Percentiles rank a stretch among this genome's conserved stretches.
Evolutionary conservation across 2,797 vertebrate species (phyloP).

Genomic region (Coregonus ussuriensis): DNA sequence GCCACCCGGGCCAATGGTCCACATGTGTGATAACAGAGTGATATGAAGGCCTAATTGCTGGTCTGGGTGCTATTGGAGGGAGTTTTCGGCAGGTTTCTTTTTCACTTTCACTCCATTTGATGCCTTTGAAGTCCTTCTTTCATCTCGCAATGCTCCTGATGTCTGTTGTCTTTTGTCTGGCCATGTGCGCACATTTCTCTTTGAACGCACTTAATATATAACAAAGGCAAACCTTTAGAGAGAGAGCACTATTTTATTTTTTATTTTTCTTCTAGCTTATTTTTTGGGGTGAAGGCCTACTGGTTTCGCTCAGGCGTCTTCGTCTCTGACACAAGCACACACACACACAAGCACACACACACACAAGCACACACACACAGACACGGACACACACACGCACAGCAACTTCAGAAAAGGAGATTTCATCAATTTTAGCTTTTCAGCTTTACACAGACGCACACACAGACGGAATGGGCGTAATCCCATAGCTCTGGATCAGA

Average conservation of each 20-base stretch:
- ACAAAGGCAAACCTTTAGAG: constrained; percentile 73
- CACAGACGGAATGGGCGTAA: too few relatives aligned
- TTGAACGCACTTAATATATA: constrained; percentile 73
- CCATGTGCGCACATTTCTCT: constrained; percentile 69
- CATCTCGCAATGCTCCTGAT: constrained; percentile 76
- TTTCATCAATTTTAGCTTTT: too few relatives aligned
- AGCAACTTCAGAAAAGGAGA: too few relatives aligned
- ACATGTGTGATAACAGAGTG: constrained; percentile 54
- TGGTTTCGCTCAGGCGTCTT: constrained; percentile 12
- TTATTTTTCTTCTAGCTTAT: constrained; percentile 31
- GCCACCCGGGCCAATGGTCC: constrained; percentile 46
- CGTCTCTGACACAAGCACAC: constrained; percentile 16
- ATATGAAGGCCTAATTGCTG: constrained; percentile 74
- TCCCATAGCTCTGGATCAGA: too few relatives aligned
- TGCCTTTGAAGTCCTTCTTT: constrained; percentile 79
- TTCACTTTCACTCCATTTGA: constrained; percentile 74
- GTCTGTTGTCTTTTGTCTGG: constrained; percentile 74
- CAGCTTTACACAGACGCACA: too few relatives aligned
- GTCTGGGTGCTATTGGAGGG: constrained; percentile 56
- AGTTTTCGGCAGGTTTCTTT: constrained; percentile 76
- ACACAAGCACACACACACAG: too few relatives aligned
- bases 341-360: too few relatives aligned
- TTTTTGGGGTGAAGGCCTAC: not conserved
- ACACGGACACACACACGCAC: too few relatives aligned
- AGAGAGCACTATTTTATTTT: constrained; percentile 31